Conservation (phyloP, 37 sponge, comb jelly and placozoan genomes). For the Aplysina aerophoba region DNA sequence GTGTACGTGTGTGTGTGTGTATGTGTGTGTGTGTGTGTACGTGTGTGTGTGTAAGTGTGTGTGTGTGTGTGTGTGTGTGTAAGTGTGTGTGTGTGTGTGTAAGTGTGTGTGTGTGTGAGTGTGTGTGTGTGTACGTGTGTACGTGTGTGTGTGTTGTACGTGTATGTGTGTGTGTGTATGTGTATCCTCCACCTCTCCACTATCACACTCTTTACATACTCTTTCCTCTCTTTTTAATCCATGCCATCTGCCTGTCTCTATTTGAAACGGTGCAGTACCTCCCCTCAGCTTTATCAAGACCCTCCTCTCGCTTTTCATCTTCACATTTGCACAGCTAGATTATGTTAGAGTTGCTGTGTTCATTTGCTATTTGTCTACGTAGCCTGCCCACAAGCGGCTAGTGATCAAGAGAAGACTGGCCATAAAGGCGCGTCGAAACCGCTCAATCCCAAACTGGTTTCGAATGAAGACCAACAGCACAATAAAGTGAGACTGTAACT, state of each 20-base stretch:
- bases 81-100: conserved; percentile 14
- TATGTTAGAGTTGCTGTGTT: too few relatives aligned
- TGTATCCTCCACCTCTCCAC: too few relatives aligned
- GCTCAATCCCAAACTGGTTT: conserved; percentile 98
- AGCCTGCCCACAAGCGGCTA: conserved; percentile 93
- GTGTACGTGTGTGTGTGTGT: conserved; percentile 7
- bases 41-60: neutral
- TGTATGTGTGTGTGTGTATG: neutral
- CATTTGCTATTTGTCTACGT: conserved; percentile 11
- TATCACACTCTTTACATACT: too few relatives aligned
- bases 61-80: neutral
- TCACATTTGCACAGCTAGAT: too few relatives aligned
- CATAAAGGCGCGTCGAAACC: conserved; percentile 82
- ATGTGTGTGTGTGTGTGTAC: neutral
- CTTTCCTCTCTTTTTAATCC: too few relatives aligned
- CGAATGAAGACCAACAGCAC: conserved; percentile 89
- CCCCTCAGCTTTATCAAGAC: too few relatives aligned
- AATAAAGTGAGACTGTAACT: conserved; percentile 61
- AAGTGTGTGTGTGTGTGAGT: conserved; percentile 12
- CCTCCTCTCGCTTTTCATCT: too few relatives aligned
- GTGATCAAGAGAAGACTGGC: conserved; percentile 90
- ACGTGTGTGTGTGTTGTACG: neutral
- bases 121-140: conserved; percentile 5
- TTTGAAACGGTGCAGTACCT: too few relatives aligned
- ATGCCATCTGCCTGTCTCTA: too few relatives aligned